Base-by-base conservation (phyloP, 2,888 invertebrate species). In the Caenorhabditis wallacei region DNA sequence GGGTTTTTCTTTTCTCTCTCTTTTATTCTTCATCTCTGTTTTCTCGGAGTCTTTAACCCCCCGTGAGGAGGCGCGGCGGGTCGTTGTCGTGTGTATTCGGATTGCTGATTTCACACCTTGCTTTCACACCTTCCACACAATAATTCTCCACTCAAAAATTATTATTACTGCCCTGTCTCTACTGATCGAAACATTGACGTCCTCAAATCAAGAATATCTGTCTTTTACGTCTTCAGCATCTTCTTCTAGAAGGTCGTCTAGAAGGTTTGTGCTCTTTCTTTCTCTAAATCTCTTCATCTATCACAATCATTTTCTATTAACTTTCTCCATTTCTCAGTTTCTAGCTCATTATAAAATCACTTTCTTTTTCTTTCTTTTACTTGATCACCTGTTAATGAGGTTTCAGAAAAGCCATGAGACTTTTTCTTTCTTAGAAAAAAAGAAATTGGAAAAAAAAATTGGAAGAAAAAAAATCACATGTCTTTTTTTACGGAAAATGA, bases 41-140 rank as follows among this genome's bases (percentile, higher is more conserved):
- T 59, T 26, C 66, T 63, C 68, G 51, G 68, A 66, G 69, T 61
- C 68, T 76, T 61, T 76, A 46, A 48, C 53, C 18, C 24, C 46
- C 30, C 51, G n/a, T 18, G 56, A 8, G 69, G 56, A 26, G 61
- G 61, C 61, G 68, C 51, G 51, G 75, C 46, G 75, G 75, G 75
- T 75, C 75, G 75, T 59, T 59, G 76, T 76, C 66, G 76, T 76
- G 76, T 76, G 76, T 76, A 76, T 76, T 76, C 69, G 76, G 68
- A 69, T 59, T 61, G 76, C 68, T 69, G 69, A 76, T 76, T 76
- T 76, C 76, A 76, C 76, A 76, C 76, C 76, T 76, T 40, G 61
- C 68, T 69, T 76, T 75, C 75, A 75, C 75, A 75, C 75, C 75
- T 75, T 61, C 68, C 37, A 48, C 51, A 16, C 24, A 20, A 26